These are phyloP conservation scores for Tympanuchus pallidicinctus DNA, from an alignment of 2,113 vertebrate species.

Conservation along the genomic window DNA sequence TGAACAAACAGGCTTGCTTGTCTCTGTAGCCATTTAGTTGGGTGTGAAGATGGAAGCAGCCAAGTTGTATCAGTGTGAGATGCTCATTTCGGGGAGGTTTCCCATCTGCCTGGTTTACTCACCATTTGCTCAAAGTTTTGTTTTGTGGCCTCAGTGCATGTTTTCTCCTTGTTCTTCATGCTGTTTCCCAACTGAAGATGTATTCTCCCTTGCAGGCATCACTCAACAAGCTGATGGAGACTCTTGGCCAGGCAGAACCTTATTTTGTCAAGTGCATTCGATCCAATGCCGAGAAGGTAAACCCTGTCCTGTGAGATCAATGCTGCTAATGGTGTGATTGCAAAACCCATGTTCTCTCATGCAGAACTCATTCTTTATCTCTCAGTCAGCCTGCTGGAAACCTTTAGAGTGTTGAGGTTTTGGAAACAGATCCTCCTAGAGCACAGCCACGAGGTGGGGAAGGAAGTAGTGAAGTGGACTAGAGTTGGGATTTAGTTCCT, in stretches of 20 bases:
- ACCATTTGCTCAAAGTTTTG: not conserved
- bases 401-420: not conserved
- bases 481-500: not conserved
- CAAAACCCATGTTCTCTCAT: not conserved
- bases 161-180: not conserved
- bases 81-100: not conserved
- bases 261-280: constrained; percentile 99
- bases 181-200: not conserved
- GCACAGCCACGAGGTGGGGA: not conserved
- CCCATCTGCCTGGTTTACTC: not conserved
- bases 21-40: not conserved
- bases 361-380: not conserved
- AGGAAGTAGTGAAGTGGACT: not conserved
- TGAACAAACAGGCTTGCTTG: not conserved
- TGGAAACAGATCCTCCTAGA: not conserved
- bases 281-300: constrained; percentile 98
- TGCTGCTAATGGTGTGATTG: not conserved
- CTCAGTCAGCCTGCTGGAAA: not conserved
- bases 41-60: not conserved
- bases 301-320: rapidly evolving
- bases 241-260: constrained; percentile 94
- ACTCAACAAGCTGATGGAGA: constrained; percentile 97
- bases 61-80: not conserved
- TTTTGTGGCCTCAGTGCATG: not conserved
- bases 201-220: constrained; percentile 84